phyloP scores from a whole-genome alignment of 2,797 vertebrate genomes.

The Poecilia wingei region DNA sequence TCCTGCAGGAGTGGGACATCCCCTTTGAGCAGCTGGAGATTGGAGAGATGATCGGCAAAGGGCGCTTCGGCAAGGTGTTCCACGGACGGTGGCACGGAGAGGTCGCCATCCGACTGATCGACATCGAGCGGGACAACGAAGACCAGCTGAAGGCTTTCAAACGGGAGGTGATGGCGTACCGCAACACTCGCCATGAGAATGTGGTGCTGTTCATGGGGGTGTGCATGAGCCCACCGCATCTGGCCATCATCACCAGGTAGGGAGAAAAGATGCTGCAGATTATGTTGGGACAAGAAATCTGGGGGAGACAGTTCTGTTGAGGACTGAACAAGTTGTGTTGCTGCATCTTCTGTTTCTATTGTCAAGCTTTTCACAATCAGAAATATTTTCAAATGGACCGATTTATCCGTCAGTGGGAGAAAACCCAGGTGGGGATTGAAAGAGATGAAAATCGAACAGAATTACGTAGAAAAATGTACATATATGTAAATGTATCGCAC shows the following conservation, averaged over 20 bases:
- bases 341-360: neutral
- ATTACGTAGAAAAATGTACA: no score
- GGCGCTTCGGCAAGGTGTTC: constrained; percentile 96
- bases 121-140: constrained; percentile 97
- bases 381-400: neutral
- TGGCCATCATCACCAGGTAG: constrained; percentile 99
- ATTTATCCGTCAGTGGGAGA: neutral
- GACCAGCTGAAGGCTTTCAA: constrained; percentile 98
- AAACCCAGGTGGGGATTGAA: no score
- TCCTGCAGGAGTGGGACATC: constrained; percentile 99
- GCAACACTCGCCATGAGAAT: constrained; percentile 97
- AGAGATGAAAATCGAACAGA: no score
- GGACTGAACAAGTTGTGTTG: neutral
- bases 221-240: constrained; percentile 97
- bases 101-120: constrained; percentile 95
- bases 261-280: neutral
- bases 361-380: neutral
- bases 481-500: neutral
- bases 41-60: constrained; percentile 95
- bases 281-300: neutral
- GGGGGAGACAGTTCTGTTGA: neutral
- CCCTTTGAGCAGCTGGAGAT: constrained; percentile 98
- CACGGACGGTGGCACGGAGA: constrained; percentile 98
- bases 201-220: constrained; percentile 99
- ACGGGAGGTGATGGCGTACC: constrained; percentile 97